A percentile compares a stretch with the other conserved stretches of the same genome.
Conservation (phyloP, 2,888 invertebrate species). For the Drosophila crucigera region DNA sequence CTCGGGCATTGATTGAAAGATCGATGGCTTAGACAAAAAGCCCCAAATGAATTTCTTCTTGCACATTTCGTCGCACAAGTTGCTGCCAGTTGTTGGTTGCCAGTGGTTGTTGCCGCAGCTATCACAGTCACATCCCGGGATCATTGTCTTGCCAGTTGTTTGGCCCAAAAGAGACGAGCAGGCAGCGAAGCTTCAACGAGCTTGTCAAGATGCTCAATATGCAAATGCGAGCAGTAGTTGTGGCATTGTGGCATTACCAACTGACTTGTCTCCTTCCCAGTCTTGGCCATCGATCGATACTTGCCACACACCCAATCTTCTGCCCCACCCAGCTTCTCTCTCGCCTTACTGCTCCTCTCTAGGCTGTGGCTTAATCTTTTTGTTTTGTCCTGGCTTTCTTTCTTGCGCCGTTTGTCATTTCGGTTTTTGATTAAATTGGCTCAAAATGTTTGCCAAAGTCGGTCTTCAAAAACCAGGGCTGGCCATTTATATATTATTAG, state of each 20-base stretch:
- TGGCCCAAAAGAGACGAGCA: slow-evolving; percentile 60
- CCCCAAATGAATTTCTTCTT: slow-evolving; percentile 72
- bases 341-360: not conserved
- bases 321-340: not conserved
- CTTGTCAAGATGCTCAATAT: slow-evolving; percentile 78
- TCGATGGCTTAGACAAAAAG: slow-evolving; percentile 77
- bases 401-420: slow-evolving; percentile 71
- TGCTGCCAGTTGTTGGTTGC: slow-evolving; percentile 37
- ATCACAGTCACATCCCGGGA: slow-evolving; percentile 56
- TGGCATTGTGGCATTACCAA: slow-evolving; percentile 36
- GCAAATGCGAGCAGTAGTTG: slow-evolving; percentile 60
- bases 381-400: slow-evolving; percentile 51
- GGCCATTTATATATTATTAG: not conserved
- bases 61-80: slow-evolving; percentile 14
- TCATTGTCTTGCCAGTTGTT: slow-evolving; percentile 74
- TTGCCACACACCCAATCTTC: not conserved
- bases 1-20: slow-evolving; percentile 80
- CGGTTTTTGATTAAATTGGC: slow-evolving; percentile 78
- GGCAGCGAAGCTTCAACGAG: slow-evolving; percentile 32
- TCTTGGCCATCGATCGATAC: slow-evolving; percentile 3
- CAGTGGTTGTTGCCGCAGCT: slow-evolving; percentile 41
- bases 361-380: slow-evolving; percentile 10
- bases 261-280: slow-evolving; percentile 23
- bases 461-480: slow-evolving; percentile 40
- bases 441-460: slow-evolving; percentile 62